Evolutionary conservation across 2,113 vertebrate species (phyloP), one percentile per base, ranked within the genome.

Genomic region (Xiphophorus maculatus): DNA sequence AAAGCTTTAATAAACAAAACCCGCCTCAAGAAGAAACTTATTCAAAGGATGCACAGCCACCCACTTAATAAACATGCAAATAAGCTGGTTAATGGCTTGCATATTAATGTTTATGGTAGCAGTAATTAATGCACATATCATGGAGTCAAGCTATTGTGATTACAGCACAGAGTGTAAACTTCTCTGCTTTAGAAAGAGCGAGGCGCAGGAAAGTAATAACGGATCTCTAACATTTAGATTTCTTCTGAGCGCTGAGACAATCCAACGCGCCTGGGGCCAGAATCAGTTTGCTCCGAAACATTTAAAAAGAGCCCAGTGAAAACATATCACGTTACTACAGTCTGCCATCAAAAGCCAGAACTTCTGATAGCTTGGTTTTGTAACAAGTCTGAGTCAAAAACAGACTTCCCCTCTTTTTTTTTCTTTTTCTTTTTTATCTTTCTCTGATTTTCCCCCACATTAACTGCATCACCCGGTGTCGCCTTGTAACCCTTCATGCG

Each of bases 31-130:
- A 44, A 84, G 69, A 69, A 73, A 76, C 73, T 68, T 58, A 58
- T 9, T 71, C 54, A 70, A 70, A 83, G 58, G 78, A 85, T 35
- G 77, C 79, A 77, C 66, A 83, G 64, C 66, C 73, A 13, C 87
- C 86, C 76, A 73, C 85, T 92, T 81, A 84, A 92, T 92, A 90
- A 93, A 91, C 85, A 89, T 91, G 89, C 87, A 92, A 90, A 93
- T 91, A 85, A 91, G 88, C 79, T 79, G 80, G 84, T 86, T 89
- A 92, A 93, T 87, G 72, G 84, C 30, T 68, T 86, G 88, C 89
- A 89, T 92, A 90, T 89, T 89, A 87, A 92, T 89, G 85, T 72
- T 9, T 12, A 15, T 68, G 87, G 67, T 69, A 60, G 66, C 19
- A 87, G 84, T 89, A 91, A 93, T 89, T 91, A 91, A 92, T 90